Percentiles rank a stretch among this genome's conserved stretches.
These are phyloP conservation scores for Diuraphis noxia DNA, from an alignment of 1,140 invertebrate genomes.

Conservation along the genomic window DNA sequence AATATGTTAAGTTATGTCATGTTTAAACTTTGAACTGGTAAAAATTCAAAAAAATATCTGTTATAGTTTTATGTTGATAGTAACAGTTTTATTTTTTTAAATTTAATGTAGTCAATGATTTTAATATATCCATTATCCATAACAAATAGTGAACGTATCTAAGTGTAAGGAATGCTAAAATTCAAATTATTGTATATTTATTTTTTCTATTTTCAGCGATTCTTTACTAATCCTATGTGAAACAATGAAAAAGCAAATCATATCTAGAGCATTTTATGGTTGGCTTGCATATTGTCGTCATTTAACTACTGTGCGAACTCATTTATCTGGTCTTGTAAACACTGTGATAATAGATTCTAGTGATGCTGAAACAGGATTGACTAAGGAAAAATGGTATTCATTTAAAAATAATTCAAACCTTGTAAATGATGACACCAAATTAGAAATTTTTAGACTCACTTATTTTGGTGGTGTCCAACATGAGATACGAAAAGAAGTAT, in stretches of 20 bases:
- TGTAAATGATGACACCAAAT: constrained; percentile 64
- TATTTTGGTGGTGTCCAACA: constrained; percentile 86
- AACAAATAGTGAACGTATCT: neutral
- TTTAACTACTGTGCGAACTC: constrained; percentile 86
- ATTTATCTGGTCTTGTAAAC: constrained; percentile 86
- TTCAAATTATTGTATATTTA: neutral
- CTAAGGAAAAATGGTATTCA: constrained; percentile 70
- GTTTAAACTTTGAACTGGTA: neutral
- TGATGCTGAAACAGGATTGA: constrained; percentile 67
- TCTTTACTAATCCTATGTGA: constrained; percentile 79
- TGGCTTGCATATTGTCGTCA: constrained; percentile 94
- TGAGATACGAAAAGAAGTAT: constrained; percentile 73
- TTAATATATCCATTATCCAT: neutral
- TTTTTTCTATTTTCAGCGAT: constrained; percentile 58
- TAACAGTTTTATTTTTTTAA: neutral
- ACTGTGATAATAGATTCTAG: constrained; percentile 64
- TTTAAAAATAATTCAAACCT: constrained; percentile 63
- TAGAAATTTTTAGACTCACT: constrained; percentile 78
- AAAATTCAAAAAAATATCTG: neutral
- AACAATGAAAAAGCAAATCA: constrained; percentile 92
- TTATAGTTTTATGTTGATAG: neutral
- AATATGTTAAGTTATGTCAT: constrained; percentile 59
- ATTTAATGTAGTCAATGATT: neutral
- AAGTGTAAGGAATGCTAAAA: too few species aligned
- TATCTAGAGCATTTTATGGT: constrained; percentile 93